These are phyloP conservation scores for Brachionus koreanus DNA, from an alignment of 1,140 invertebrate genomes.

Conservation along the genomic window DNA sequence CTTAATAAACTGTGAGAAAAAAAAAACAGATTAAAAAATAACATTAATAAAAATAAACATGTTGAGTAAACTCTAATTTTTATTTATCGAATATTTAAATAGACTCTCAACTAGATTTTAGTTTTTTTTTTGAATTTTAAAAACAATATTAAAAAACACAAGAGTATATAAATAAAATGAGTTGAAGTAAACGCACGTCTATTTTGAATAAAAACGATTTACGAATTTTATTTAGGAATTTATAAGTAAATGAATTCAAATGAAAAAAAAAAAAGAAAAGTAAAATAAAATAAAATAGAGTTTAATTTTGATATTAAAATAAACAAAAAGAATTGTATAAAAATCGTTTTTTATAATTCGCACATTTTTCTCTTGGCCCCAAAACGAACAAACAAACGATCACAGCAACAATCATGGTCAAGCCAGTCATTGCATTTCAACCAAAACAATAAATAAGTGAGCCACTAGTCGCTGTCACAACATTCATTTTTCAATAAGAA, in stretches of 20 bases:
- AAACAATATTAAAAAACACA: too few relatives aligned
- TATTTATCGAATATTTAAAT: too few relatives aligned
- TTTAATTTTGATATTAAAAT: neutral
- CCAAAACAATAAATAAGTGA: neutral
- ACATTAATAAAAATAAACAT: too few relatives aligned
- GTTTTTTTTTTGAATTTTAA: too few relatives aligned
- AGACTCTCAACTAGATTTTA: too few relatives aligned
- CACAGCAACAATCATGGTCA: neutral
- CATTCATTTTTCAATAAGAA: too few relatives aligned
- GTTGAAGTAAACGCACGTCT: neutral
- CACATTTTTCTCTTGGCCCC: neutral
- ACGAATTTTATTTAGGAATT: conserved; percentile 1
- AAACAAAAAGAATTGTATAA: neutral
- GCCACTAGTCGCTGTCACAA: too few relatives aligned
- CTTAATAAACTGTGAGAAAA: too few relatives aligned
- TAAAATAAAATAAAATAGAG: neutral
- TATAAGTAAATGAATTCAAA: neutral
- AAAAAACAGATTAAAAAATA: too few relatives aligned
- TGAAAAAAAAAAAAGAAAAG: neutral
- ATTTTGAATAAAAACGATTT: neutral
- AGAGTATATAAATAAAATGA: neutral
- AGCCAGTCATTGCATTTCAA: neutral
- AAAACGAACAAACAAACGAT: neutral
- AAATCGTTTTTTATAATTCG: neutral
- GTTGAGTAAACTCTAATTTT: too few relatives aligned